Conservation (phyloP, 2,113 vertebrate species). For the Microcebus tavaratra region DNA sequence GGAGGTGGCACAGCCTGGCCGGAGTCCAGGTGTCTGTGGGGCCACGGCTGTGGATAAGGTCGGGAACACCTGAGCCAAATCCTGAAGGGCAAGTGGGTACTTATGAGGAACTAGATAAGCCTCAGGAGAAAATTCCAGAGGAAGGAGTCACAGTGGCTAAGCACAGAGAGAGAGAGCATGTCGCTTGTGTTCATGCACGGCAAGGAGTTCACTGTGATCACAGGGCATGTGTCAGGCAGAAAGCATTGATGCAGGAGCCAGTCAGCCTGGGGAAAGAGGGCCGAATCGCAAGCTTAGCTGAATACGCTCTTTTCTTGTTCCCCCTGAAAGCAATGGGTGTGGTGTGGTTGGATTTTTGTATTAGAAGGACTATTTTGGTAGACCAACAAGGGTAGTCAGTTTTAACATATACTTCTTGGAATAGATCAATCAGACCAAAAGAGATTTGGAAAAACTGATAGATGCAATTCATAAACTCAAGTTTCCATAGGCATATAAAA, state of each 20-base stretch:
- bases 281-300: background rate
- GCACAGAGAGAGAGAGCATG: background rate
- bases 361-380: background rate
- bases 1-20: background rate
- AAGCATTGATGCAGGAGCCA: background rate
- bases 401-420: background rate
- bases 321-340: background rate
- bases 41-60: background rate
- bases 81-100: slow-evolving; percentile 14
- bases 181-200: background rate
- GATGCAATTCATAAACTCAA: background rate
- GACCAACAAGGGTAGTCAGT: background rate
- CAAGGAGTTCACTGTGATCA: background rate
- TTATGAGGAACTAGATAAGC: background rate
- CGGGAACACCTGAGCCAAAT: background rate
- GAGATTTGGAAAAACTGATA: background rate
- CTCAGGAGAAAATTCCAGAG: slow-evolving; percentile 25
- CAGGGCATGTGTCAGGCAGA: background rate
- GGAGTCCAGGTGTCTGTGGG: background rate
- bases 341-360: background rate
- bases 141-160: background rate
- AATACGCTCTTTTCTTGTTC: no score
- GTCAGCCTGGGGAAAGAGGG: background rate
- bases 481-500: background rate
- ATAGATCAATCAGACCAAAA: background rate